Evolutionary conservation across 1,140 invertebrate genomes (phyloP).

Genomic region (Hyposmocoma kahamanoa): DNA sequence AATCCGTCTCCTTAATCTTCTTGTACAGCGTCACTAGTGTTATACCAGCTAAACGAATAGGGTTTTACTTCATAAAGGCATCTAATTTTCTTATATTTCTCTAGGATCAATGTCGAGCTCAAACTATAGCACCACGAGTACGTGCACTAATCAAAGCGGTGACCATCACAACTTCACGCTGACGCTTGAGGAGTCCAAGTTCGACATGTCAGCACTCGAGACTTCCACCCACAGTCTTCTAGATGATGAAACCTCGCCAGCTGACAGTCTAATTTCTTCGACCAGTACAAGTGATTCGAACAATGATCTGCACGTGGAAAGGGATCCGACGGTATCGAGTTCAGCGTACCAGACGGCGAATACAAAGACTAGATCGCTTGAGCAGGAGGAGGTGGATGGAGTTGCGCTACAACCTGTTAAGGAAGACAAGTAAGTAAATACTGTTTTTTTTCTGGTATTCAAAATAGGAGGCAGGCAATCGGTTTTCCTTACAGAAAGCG

Average conservation of each 20-base stretch:
- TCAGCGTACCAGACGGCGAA: constrained; percentile 71
- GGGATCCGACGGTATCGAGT: constrained; percentile 56
- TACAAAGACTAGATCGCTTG: constrained; percentile 54
- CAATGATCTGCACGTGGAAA: constrained; percentile 69
- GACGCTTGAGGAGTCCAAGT: constrained; percentile 82
- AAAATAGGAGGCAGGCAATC: too few species aligned
- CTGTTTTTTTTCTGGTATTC: too few species aligned
- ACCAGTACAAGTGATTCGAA: constrained; percentile 79
- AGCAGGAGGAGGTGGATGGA: constrained; percentile 57
- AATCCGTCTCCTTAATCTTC: too few species aligned
- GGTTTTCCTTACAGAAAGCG: too few species aligned
- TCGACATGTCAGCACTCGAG: constrained; percentile 82
- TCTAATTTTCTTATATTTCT: too few species aligned
- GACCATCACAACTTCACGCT: constrained; percentile 56
- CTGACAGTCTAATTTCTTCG: constrained; percentile 83
- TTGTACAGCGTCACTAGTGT: too few species aligned
- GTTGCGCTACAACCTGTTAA: constrained; percentile 34
- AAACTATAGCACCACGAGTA: constrained; percentile 65
- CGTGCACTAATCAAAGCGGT: constrained; percentile 63
- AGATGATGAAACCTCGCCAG: constrained; percentile 87
- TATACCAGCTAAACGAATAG: too few species aligned
- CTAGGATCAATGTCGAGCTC: constrained; percentile 70
- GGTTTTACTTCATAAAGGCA: too few species aligned
- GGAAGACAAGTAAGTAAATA: constrained; percentile 45
- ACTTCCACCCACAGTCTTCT: constrained; percentile 78